Evolutionary conservation across 2,797 vertebrate species (phyloP), one percentile per base, ranked within the genome.

Genomic region (Tenualosa thibaudeaui): DNA sequence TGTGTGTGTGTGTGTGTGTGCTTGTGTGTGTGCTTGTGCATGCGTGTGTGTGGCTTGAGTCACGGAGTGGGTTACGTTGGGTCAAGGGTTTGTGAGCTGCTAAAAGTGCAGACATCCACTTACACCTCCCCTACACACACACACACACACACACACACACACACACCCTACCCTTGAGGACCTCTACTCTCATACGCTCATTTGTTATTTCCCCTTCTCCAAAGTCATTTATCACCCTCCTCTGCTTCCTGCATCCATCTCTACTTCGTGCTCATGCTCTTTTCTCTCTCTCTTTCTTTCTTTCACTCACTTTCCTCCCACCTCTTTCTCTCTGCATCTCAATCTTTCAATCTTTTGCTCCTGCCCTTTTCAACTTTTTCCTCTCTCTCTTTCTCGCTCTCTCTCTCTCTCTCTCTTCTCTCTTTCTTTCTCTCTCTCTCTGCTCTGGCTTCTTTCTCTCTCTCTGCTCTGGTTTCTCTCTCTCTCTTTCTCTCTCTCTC

Each of bases 121-220:
- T n/a, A 15, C 26, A 31, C 26, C 8, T 31, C 24, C 9, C 10
- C 2, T 10, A 62, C 83, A 40, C 75, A 31, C 82, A 81, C 10
- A 24, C 82, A 58, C 58, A 83, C 75, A 58, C 58, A 50, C 78
- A 60, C 82, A 81, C 51, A 81, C 65, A 85, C 62, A 58, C 65
- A 87, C 83, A 43, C 58, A 84, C 50, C 31, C 26, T 68, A 3
- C 26, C 62, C 62, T 68, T 1, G 62, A 31, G 31, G 62, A 68
- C 62, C 62, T 68, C 10, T 37, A 68, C 26, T 31, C 12, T 68
- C 62, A 68, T 15, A 68, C 26, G 13, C 24, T 31, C 62, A 68
- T 68, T 68, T 68, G 26, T 68, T 68, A 68, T 15, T 68, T 37
- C 9, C 62, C 31, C 10, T 68, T 68, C 26, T 26, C 26, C 62